Conservation (phyloP, 2,113 vertebrate species). For the Cyanistes caeruleus region DNA sequence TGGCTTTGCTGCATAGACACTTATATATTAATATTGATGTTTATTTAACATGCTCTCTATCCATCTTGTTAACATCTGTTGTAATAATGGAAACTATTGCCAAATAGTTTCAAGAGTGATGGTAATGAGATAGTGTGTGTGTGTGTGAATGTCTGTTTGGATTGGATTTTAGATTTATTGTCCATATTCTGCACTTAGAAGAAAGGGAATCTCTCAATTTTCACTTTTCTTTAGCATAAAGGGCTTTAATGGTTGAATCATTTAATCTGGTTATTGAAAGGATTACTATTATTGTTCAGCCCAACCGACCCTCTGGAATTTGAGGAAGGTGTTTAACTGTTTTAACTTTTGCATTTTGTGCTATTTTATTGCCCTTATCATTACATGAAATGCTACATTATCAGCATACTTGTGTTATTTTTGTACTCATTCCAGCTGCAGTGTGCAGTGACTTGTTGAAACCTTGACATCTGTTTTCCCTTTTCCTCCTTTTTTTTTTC, state of each 20-base stretch:
- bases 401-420: neutral
- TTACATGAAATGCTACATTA: constrained; percentile 47
- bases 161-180: constrained; percentile 15
- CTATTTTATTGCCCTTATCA: constrained; percentile 38
- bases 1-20: neutral
- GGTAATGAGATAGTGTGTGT: neutral
- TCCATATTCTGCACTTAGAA: neutral
- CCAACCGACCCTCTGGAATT: neutral
- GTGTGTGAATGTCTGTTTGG: constrained; percentile 8
- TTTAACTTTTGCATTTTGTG: constrained; percentile 33
- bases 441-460: constrained; percentile 36
- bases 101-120: constrained; percentile 12
- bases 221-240: neutral
- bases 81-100: neutral
- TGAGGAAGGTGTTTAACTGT: neutral
- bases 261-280: constrained; percentile 31
- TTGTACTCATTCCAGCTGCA: constrained; percentile 36
- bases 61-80: constrained; percentile 53
- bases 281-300: constrained; percentile 8
- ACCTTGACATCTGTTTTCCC: constrained; percentile 47
- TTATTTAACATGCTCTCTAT: constrained; percentile 20
- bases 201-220: neutral
- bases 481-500: constrained; percentile 32
- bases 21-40: constrained; percentile 23
- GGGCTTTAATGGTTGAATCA: neutral